phyloP scores from a whole-genome alignment of 2,113 vertebrate genomes.

The Rhea americana region DNA sequence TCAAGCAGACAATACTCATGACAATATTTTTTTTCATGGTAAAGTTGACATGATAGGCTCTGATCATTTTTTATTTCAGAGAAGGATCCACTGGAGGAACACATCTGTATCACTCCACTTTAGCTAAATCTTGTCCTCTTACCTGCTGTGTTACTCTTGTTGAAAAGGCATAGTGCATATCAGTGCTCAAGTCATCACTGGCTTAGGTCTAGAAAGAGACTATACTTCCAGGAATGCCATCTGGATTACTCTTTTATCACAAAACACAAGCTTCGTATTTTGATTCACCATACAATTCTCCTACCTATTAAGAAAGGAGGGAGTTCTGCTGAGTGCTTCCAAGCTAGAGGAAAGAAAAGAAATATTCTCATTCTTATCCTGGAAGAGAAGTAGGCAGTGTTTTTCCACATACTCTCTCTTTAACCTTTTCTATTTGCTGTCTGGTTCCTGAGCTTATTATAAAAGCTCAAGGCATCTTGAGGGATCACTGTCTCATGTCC shows the following conservation, averaged over 20 bases:
- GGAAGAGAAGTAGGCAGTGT: not conserved
- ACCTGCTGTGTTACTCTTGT: not conserved
- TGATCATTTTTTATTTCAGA: not conserved
- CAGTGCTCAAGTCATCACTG: not conserved
- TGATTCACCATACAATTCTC: not conserved
- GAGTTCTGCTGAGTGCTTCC: not conserved
- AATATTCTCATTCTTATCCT: not conserved
- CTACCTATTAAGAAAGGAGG: not conserved
- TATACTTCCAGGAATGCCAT: not conserved
- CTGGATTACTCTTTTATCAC: not conserved
- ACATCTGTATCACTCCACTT: not conserved
- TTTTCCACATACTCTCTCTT: not conserved
- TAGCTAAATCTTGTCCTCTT: not conserved
- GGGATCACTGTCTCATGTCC: not conserved
- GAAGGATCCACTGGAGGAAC: not conserved
- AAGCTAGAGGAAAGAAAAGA: not conserved
- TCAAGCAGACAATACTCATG: not conserved
- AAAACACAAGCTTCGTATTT: not conserved
- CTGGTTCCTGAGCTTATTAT: not conserved
- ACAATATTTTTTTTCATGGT: not conserved
- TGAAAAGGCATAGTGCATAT: not conserved
- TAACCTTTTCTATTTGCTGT: not conserved
- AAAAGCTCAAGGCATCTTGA: not conserved
- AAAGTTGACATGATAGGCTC: not conserved
- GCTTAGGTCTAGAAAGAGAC: not conserved